Conservation (phyloP, 2,888 invertebrate species). For the Epinotia demarniana region DNA sequence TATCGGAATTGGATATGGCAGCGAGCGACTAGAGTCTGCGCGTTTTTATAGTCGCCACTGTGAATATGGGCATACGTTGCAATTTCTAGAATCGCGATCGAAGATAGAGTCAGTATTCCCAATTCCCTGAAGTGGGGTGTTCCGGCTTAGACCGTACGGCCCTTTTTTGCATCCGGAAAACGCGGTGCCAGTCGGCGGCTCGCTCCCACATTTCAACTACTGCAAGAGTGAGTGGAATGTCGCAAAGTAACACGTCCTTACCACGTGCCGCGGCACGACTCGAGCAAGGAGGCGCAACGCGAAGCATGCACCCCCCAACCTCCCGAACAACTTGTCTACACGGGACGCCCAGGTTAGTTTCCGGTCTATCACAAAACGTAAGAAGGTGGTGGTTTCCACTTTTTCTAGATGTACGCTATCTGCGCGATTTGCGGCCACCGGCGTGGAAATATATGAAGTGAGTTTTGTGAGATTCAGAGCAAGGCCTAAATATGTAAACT, state of each 20-base stretch:
- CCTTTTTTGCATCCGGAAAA: conserved; percentile 35
- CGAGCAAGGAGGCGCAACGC: conserved; percentile 24
- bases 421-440: not conserved
- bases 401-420: not conserved
- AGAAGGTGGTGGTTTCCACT: not conserved
- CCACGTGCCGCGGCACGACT: not conserved
- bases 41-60: conserved; percentile 7
- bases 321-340: conserved; percentile 28
- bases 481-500: conserved; percentile 8
- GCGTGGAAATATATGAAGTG: conserved; percentile 31
- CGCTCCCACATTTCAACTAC: conserved; percentile 30
- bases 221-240: conserved; percentile 34
- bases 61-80: not conserved
- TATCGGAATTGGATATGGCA: conserved; percentile 1
- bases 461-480: conserved; percentile 15
- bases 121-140: not conserved
- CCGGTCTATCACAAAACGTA: conserved; percentile 35
- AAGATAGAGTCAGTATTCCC: conserved; percentile 2
- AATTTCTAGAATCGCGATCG: not conserved
- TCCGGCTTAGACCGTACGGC: not conserved
- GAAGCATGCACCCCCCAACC: conserved; percentile 39
- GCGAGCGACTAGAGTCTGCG: not conserved
- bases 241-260: conserved; percentile 32
- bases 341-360: conserved; percentile 24
- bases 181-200: conserved; percentile 37